A percentile compares a stretch with the other conserved stretches of the same genome.
phyloP scores from a whole-genome alignment of 1,140 invertebrate genomes.

The Sminthurides bifidus region DNA sequence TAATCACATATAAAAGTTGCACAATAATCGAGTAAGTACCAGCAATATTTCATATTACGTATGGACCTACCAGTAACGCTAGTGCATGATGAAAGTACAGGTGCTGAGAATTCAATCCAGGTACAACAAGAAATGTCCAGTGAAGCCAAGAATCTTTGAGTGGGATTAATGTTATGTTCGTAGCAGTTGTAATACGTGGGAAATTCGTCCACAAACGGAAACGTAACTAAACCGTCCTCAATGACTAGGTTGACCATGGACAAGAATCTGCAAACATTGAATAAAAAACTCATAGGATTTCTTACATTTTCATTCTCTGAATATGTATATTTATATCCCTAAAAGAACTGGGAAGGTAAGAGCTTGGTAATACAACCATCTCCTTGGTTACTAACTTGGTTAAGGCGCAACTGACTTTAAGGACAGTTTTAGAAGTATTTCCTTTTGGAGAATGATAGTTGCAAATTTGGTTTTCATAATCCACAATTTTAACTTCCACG shows the following conservation, averaged over 20 bases:
- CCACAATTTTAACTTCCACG: background rate
- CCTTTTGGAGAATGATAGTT: background rate
- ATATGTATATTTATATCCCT: background rate
- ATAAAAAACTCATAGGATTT: background rate
- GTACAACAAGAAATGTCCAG: conserved; percentile 17
- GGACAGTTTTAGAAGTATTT: background rate
- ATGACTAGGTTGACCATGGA: conserved; percentile 11
- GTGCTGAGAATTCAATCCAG: conserved; percentile 8
- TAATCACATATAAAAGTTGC: background rate
- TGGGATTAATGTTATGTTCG: conserved; percentile 22
- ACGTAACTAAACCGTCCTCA: conserved; percentile 3
- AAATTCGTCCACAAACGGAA: conserved; percentile 4
- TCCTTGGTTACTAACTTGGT: conserved; percentile 11
- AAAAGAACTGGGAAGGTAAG: background rate
- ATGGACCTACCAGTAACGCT: background rate
- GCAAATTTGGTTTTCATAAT: conserved; percentile 3
- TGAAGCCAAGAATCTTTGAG: conserved; percentile 22
- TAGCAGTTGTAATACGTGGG: conserved; percentile 17
- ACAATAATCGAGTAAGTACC: conserved; percentile 1
- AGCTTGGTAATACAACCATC: background rate
- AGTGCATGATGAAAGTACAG: background rate
- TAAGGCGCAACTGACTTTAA: conserved; percentile 16
- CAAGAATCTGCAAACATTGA: conserved; percentile 7
- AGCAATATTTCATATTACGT: background rate
- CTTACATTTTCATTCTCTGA: background rate